A percentile compares a stretch with the other conserved stretches of the same genome.
Conservation (phyloP, 1,140 invertebrate genomes). For the Drosophila subpulchrella region DNA sequence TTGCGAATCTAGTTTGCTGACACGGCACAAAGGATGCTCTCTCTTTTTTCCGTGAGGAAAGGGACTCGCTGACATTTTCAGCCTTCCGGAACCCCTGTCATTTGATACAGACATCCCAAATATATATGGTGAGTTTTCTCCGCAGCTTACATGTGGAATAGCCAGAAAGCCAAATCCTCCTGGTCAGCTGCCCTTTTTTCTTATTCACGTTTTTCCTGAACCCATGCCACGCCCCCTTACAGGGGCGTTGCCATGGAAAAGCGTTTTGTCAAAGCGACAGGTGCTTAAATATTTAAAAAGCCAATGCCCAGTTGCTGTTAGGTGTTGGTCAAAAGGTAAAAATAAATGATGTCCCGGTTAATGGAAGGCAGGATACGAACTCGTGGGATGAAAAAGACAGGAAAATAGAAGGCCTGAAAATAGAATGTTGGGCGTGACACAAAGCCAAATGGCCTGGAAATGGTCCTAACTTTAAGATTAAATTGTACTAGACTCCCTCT, state of each 20-base stretch:
- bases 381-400: neutral
- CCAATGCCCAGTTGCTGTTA: slow-evolving; percentile 36
- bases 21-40: slow-evolving; percentile 42
- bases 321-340: slow-evolving; percentile 38
- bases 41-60: slow-evolving; percentile 1
- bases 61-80: slow-evolving; percentile 24
- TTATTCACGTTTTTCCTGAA: slow-evolving; percentile 4
- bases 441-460: slow-evolving; percentile 67
- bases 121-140: neutral
- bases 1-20: slow-evolving; percentile 40
- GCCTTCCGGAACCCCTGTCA: slow-evolving; percentile 8
- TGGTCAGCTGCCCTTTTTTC: slow-evolving; percentile 4
- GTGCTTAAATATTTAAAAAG: slow-evolving; percentile 65
- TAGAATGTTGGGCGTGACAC: slow-evolving; percentile 42
- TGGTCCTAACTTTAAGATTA: neutral
- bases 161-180: slow-evolving; percentile 18
- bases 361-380: slow-evolving; percentile 30
- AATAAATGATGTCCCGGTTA: slow-evolving; percentile 53
- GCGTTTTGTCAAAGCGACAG: slow-evolving; percentile 60
- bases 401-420: slow-evolving; percentile 51
- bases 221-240: neutral
- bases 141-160: slow-evolving; percentile 11
- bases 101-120: slow-evolving; percentile 35
- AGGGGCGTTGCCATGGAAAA: slow-evolving; percentile 41
- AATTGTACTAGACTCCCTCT: neutral